Conservation (phyloP, 2,888 invertebrate species). For the Oscheius myriophilus region DNA sequence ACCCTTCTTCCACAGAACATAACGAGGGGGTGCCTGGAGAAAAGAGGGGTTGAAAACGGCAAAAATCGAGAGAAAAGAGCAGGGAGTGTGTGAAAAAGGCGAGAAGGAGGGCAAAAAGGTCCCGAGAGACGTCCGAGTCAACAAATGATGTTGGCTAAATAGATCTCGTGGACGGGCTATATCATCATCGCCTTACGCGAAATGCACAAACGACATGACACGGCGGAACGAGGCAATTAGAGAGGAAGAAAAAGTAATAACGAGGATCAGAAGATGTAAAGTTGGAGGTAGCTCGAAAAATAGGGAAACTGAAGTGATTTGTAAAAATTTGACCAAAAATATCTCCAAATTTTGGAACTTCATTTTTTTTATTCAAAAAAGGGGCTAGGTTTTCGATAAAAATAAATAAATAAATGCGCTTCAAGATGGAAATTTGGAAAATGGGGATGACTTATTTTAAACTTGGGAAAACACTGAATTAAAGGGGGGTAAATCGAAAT, state of each 20-base stretch:
- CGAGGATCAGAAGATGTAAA: not conserved
- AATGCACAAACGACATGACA: conserved; percentile 26
- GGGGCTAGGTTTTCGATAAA: too few species aligned
- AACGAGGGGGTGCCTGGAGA: not conserved
- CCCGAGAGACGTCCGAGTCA: conserved; percentile 33
- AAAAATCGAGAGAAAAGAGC: not conserved
- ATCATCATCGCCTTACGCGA: conserved; percentile 29
- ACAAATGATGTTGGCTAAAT: conserved; percentile 37
- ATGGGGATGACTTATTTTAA: too few species aligned
- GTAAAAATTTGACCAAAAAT: too few species aligned
- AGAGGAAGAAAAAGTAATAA: not conserved
- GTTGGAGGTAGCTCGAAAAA: not conserved
- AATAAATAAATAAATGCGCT: too few species aligned
- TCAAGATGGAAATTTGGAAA: too few species aligned
- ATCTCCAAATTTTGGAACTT: too few species aligned
- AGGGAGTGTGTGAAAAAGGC: conserved; percentile 19
- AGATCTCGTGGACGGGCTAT: conserved; percentile 31
- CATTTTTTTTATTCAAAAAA: too few species aligned
- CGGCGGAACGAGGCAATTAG: conserved; percentile 6
- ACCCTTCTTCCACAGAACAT: conserved; percentile 4
- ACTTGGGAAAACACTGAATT: too few species aligned
- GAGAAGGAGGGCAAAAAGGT: conserved; percentile 25
- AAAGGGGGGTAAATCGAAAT: too few species aligned
- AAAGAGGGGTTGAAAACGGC: not conserved
- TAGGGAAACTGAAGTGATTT: too few species aligned